Conservation (phyloP, 2,888 invertebrate species). For the Atethmia centrago region DNA sequence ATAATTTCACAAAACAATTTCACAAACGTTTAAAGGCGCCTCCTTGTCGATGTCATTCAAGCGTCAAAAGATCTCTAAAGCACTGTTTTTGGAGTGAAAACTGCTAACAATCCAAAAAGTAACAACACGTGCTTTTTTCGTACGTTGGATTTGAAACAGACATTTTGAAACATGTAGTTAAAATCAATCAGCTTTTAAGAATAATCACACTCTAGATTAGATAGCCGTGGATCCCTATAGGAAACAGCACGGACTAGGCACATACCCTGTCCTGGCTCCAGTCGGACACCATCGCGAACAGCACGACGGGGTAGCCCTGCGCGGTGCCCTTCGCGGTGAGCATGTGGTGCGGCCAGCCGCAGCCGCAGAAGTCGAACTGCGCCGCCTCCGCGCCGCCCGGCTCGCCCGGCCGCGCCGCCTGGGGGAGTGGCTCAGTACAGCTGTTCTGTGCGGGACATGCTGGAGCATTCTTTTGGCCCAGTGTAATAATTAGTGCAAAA, state of each 20-base stretch:
- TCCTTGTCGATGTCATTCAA: too few relatives aligned
- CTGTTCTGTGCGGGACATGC: too few relatives aligned
- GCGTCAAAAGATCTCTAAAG: neutral
- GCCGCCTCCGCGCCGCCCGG: conserved; percentile 85
- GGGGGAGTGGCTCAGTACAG: too few relatives aligned
- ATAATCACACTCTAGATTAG: too few relatives aligned
- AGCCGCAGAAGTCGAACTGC: conserved; percentile 95
- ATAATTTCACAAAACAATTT: neutral
- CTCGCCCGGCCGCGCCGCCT: conserved; percentile 89
- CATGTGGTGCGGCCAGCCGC: conserved; percentile 97
- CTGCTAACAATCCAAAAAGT: neutral
- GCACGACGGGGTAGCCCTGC: conserved; percentile 92
- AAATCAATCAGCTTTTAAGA: neutral
- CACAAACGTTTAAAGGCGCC: neutral
- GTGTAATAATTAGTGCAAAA: too few relatives aligned
- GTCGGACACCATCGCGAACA: conserved; percentile 95
- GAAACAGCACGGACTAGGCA: neutral
- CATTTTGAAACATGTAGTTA: neutral
- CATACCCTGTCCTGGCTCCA: conserved; percentile 92
- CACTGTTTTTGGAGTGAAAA: neutral
- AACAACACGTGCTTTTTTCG: neutral
- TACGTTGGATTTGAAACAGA: neutral
- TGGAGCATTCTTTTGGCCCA: too few relatives aligned
- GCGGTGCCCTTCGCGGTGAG: conserved; percentile 93
- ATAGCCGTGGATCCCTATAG: neutral